A percentile compares a stretch with the other conserved stretches of the same genome.
phyloP scores from a whole-genome alignment of 2,113 vertebrate species.

The Etheostoma cragini region DNA sequence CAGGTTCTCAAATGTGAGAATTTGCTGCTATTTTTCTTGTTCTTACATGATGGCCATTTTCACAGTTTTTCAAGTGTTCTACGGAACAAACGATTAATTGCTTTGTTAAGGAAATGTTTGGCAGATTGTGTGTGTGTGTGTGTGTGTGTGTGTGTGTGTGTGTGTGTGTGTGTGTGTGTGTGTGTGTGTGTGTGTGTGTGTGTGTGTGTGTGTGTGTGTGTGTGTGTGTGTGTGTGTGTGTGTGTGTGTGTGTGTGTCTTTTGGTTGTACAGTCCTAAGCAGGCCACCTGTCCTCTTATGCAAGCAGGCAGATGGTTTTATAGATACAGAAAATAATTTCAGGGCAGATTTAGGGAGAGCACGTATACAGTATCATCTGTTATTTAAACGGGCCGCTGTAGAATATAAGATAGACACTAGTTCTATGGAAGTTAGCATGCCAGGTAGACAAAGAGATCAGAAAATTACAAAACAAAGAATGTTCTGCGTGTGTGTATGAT shows the following conservation, averaged over 20 bases:
- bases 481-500: neutral
- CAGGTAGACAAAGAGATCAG: slow-evolving; percentile 7
- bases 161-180: neutral
- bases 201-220: slow-evolving; percentile 25
- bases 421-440: slow-evolving; percentile 9
- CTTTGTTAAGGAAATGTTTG: neutral
- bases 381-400: slow-evolving; percentile 1
- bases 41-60: neutral
- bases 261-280: slow-evolving; percentile 50
- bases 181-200: slow-evolving; percentile 6
- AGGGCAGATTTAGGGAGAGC: slow-evolving; percentile 50
- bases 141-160: neutral
- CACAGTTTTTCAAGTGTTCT: neutral
- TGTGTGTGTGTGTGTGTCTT: slow-evolving; percentile 35
- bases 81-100: neutral
- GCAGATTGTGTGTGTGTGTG: neutral
- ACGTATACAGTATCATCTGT: slow-evolving; percentile 34
- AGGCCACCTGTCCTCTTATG: slow-evolving; percentile 78
- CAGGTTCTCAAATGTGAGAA: neutral
- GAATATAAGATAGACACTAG: slow-evolving; percentile 4
- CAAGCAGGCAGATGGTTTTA: slow-evolving; percentile 77
- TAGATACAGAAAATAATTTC: slow-evolving; percentile 56
- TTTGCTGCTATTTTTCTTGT: neutral
- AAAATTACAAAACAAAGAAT: slow-evolving; percentile 37
- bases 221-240: slow-evolving; percentile 30